Evolutionary conservation across 2,888 invertebrate genomes (phyloP).

Genomic region (Geophilus truncorum): DNA sequence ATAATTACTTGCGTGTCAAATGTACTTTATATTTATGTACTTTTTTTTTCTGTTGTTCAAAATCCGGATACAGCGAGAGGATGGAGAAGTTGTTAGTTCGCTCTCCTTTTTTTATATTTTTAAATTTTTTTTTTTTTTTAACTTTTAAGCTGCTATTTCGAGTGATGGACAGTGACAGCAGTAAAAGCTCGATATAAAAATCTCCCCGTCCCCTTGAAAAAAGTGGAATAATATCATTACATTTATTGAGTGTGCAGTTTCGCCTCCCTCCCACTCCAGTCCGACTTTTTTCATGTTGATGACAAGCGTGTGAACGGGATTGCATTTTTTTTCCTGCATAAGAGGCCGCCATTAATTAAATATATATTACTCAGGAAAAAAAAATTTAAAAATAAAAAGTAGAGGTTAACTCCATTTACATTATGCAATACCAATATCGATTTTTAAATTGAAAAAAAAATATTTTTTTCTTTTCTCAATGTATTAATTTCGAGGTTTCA

Average conservation of each 20-base stretch:
- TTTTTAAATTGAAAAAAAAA: neutral
- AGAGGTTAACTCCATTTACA: neutral
- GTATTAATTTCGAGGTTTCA: neutral
- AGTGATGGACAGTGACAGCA: neutral
- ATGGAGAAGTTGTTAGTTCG: neutral
- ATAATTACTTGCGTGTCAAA: conserved; percentile 5
- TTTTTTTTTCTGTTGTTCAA: neutral
- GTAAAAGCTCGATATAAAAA: no score
- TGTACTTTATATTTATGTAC: neutral
- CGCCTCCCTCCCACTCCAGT: no score
- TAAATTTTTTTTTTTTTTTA: no score
- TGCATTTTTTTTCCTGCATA: neutral
- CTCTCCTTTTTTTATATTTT: neutral
- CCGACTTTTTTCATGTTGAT: neutral
- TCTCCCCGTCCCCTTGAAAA: no score
- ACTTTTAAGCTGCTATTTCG: neutral
- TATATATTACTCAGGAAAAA: neutral
- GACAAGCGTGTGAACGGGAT: neutral
- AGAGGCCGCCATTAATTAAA: neutral
- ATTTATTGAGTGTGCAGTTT: neutral
- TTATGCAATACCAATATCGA: neutral
- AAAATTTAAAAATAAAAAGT: no score
- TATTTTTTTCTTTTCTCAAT: neutral
- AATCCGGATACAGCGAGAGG: neutral
- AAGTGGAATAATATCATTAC: neutral